phyloP scores from a whole-genome alignment of 2,113 vertebrate genomes.

The Apistogramma diplotaenia region DNA sequence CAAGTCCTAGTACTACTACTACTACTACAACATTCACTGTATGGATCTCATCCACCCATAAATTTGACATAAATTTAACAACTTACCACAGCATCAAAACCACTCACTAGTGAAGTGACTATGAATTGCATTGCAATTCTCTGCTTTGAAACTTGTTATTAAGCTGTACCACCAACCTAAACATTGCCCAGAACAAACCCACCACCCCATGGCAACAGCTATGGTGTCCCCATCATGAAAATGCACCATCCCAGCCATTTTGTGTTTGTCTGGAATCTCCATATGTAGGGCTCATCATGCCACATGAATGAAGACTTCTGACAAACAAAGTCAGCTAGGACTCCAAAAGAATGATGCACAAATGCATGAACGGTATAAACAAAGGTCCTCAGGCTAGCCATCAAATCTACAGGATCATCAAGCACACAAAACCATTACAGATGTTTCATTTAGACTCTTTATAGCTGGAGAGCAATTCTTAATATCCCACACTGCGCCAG shows the following conservation, averaged over 20 bases:
- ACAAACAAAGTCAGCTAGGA: background rate
- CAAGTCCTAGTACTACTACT: background rate
- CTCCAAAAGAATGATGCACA: background rate
- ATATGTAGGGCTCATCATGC: background rate
- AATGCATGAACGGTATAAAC: background rate
- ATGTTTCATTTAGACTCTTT: background rate
- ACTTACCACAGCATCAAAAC: background rate
- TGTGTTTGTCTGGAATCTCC: background rate
- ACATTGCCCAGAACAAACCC: background rate
- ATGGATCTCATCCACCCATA: background rate
- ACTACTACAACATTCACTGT: background rate
- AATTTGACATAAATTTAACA: background rate
- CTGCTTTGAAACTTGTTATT: background rate
- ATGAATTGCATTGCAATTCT: background rate
- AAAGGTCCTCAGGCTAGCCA: background rate
- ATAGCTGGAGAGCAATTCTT: background rate
- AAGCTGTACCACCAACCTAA: background rate
- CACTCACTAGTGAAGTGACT: background rate
- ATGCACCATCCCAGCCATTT: too few species aligned
- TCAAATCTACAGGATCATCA: background rate
- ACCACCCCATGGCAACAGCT: background rate
- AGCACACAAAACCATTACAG: background rate
- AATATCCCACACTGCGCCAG: background rate
- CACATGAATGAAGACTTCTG: background rate
- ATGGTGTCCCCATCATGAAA: background rate